These are phyloP conservation scores for Copidosoma floridanum DNA, from an alignment of 1,140 invertebrate species.

Conservation along the genomic window DNA sequence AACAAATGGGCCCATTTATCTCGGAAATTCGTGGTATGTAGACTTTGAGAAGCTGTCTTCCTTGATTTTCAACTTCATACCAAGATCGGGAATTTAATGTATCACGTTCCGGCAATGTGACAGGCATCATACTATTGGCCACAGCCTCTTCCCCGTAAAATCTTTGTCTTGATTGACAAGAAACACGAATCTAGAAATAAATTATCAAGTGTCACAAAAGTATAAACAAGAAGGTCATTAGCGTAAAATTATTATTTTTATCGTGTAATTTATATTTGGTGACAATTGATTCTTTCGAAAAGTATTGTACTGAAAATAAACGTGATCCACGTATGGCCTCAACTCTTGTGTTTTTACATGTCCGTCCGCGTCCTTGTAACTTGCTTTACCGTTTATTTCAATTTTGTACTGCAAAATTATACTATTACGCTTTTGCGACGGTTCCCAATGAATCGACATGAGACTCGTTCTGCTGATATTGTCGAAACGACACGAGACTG, in stretches of 20 bases:
- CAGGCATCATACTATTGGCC: slow-evolving; percentile 66
- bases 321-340: slow-evolving; percentile 62
- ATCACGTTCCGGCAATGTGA: slow-evolving; percentile 67
- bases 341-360: slow-evolving; percentile 57
- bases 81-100: slow-evolving; percentile 66
- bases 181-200: slow-evolving; percentile 46
- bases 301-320: slow-evolving; percentile 56
- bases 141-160: slow-evolving; percentile 64
- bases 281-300: slow-evolving; percentile 66
- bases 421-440: slow-evolving; percentile 71
- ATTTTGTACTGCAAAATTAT: slow-evolving; percentile 71
- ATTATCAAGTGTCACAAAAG: too few species aligned
- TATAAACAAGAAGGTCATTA: too few species aligned
- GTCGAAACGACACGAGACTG: slow-evolving; percentile 65
- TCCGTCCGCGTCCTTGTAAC: slow-evolving; percentile 62
- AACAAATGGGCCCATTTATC: slow-evolving; percentile 83
- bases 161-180: slow-evolving; percentile 69
- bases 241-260: slow-evolving; percentile 40
- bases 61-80: slow-evolving; percentile 68
- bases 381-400: slow-evolving; percentile 61
- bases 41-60: slow-evolving; percentile 69
- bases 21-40: slow-evolving; percentile 74
- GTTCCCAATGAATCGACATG: slow-evolving; percentile 69
- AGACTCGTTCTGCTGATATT: slow-evolving; percentile 65
- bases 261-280: slow-evolving; percentile 79